phyloP scores from a whole-genome alignment of 2,113 vertebrate genomes.

The Colaptes auratus region DNA sequence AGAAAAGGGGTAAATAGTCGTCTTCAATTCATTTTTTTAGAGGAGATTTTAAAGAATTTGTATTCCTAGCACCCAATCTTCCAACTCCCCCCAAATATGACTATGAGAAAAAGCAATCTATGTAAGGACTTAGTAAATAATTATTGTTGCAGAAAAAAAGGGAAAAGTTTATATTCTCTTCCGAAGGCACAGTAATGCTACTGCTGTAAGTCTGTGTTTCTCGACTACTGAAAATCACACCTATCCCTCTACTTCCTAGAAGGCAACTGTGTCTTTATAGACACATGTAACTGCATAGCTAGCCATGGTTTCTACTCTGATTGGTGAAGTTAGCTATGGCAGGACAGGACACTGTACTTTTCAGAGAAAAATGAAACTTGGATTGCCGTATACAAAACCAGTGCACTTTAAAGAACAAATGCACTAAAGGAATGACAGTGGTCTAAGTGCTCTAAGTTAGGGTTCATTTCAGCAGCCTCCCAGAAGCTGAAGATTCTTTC shows the following conservation, averaged over 20 bases:
- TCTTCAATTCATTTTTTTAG: not conserved
- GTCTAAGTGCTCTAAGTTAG: not conserved
- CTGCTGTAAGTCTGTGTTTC: not conserved
- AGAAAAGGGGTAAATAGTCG: not conserved
- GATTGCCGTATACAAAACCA: not conserved
- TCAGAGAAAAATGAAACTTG: not conserved
- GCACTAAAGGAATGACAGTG: not conserved
- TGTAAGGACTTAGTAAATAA: not conserved
- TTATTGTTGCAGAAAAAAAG: not conserved
- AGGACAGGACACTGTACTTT: not conserved
- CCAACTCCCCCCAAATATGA: not conserved
- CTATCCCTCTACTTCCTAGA: not conserved
- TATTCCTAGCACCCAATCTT: not conserved
- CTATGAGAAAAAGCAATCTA: not conserved
- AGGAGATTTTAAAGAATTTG: not conserved
- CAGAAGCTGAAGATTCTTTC: not conserved
- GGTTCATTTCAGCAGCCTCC: not conserved
- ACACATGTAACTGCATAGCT: not conserved
- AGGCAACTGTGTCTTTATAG: not conserved
- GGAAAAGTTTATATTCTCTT: not conserved
- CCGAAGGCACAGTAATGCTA: not conserved
- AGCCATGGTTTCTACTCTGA: rapidly evolving
- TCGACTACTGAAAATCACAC: not conserved
- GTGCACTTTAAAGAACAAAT: not conserved
- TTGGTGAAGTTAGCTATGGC: not conserved